phyloP scores from a whole-genome alignment of 1,140 invertebrate genomes.

The Proales similis region DNA sequence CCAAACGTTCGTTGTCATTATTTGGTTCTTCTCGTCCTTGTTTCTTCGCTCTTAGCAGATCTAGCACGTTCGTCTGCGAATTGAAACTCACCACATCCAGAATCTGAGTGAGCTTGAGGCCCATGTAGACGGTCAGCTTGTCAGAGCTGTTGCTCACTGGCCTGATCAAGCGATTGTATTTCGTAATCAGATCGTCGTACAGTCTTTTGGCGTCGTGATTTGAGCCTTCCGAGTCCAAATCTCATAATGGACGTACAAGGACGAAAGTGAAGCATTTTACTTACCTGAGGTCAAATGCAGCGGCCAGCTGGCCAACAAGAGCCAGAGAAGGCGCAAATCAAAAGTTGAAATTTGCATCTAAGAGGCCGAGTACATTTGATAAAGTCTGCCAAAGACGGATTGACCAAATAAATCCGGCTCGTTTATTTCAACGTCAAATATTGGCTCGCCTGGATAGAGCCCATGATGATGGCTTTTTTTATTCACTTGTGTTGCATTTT shows the following conservation, averaged over 20 bases:
- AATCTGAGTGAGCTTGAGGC: slow-evolving; percentile 80
- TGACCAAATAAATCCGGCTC: too few species aligned
- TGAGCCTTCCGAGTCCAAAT: not conserved
- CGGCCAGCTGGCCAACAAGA: not conserved
- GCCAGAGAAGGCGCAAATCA: not conserved
- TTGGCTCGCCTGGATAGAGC: too few species aligned
- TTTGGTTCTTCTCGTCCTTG: slow-evolving; percentile 81
- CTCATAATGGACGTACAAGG: not conserved
- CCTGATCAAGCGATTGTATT: slow-evolving; percentile 83
- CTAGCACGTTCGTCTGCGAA: not conserved
- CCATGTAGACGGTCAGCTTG: slow-evolving; percentile 82
- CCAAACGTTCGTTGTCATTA: slow-evolving; percentile 91
- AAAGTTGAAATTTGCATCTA: not conserved
- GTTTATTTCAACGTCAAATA: too few species aligned
- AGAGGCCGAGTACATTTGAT: not conserved
- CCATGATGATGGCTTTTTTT: too few species aligned
- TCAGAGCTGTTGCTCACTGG: slow-evolving; percentile 84
- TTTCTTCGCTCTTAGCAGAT: not conserved
- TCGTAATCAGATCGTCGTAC: slow-evolving; percentile 66
- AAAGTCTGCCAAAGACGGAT: too few species aligned
- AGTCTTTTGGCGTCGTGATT: slow-evolving; percentile 52
- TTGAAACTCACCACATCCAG: slow-evolving; percentile 86
- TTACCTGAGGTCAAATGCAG: not conserved
- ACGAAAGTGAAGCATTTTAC: not conserved
- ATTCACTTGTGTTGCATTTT: too few species aligned